Conservation (phyloP, 2,888 invertebrate genomes). For the Trissoscelio sp. region DNA sequence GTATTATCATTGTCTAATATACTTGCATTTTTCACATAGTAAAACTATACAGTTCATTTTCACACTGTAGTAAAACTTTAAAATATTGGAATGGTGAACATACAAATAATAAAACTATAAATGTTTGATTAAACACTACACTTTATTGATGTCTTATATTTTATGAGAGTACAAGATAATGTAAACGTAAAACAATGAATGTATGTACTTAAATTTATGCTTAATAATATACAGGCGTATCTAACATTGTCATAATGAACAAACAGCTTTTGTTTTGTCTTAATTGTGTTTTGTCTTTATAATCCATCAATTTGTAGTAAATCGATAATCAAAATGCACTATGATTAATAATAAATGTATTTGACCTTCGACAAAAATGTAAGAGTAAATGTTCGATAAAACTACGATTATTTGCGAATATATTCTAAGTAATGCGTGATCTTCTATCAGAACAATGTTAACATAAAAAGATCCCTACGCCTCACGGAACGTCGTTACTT, state of each 20-base stretch:
- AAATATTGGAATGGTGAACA: too few species aligned
- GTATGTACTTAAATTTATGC: slow-evolving; percentile 58
- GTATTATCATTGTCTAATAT: too few species aligned
- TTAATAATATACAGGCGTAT: too few species aligned
- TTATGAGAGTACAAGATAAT: slow-evolving; percentile 81
- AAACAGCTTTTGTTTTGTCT: too few species aligned
- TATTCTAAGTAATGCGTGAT: slow-evolving; percentile 43
- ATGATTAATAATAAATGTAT: slow-evolving; percentile 55
- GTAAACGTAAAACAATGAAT: slow-evolving; percentile 77
- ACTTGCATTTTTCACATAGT: too few species aligned
- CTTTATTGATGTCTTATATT: slow-evolving; percentile 79
- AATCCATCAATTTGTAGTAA: slow-evolving; percentile 26
- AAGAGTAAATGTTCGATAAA: slow-evolving; percentile 48
- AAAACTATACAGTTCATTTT: too few species aligned
- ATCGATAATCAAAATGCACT: slow-evolving; percentile 48
- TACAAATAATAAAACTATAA: too few species aligned
- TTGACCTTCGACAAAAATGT: slow-evolving; percentile 50
- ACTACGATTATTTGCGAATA: slow-evolving; percentile 41
- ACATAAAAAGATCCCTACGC: slow-evolving; percentile 24
- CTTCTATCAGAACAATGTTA: slow-evolving; percentile 12
- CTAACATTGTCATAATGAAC: too few species aligned
- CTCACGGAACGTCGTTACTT: slow-evolving; percentile 2
- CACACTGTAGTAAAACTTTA: too few species aligned
- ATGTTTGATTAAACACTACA: slow-evolving; percentile 74
- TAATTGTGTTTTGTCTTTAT: too few species aligned